Evolutionary conservation across 2,113 vertebrate species (phyloP).

Genomic region (Hystrix brachyura): DNA sequence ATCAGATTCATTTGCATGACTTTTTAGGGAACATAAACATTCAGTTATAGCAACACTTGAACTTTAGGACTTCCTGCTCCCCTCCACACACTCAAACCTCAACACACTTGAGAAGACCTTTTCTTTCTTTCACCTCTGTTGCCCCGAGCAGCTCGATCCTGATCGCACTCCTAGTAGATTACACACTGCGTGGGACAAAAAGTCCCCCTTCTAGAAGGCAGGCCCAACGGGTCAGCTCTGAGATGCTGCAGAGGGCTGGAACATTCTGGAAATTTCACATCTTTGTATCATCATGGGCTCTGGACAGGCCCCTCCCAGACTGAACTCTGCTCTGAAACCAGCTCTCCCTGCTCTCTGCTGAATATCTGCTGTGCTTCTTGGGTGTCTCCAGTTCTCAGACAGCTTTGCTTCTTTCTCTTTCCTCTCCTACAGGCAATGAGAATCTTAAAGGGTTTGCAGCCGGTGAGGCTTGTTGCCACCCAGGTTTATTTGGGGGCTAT

Average conservation of each 20-base stretch:
- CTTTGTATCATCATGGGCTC: background rate
- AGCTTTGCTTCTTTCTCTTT: background rate
- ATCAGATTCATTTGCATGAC: background rate
- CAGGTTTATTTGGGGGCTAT: background rate
- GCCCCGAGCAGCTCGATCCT: background rate
- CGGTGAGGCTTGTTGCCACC: background rate
- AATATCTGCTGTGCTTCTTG: background rate
- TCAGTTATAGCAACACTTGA: background rate
- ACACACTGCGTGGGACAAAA: background rate
- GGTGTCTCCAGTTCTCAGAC: background rate
- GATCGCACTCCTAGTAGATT: background rate
- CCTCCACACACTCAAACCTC: too few relatives aligned
- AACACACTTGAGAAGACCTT: background rate
- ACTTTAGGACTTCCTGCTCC: background rate
- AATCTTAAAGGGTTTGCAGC: background rate
- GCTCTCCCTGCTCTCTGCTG: background rate
- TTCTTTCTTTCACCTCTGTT: background rate
- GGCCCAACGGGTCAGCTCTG: background rate
- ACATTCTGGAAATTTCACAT: background rate
- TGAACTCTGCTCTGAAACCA: background rate
- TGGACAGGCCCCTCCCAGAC: accelerated
- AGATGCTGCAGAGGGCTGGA: background rate
- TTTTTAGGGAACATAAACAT: background rate
- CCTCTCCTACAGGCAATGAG: background rate
- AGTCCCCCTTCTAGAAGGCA: background rate